Evolutionary conservation across 2,888 invertebrate genomes (phyloP).

Genomic region (Heliconius charithonia): DNA sequence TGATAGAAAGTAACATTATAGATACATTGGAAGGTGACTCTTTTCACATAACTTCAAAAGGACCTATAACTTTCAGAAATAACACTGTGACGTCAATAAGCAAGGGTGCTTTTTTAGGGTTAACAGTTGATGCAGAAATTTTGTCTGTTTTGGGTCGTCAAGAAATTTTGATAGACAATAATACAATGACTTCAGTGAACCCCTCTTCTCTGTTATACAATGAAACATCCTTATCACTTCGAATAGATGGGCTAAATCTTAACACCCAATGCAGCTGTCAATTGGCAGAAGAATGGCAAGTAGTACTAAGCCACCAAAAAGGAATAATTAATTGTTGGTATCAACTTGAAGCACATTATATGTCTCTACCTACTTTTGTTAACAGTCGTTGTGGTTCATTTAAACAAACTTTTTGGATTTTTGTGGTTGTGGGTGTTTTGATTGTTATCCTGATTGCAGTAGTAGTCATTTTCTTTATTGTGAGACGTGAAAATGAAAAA

Average conservation of each 20-base stretch:
- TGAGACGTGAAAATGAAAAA: slow-evolving; percentile 79
- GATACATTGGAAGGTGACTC: slow-evolving; percentile 86
- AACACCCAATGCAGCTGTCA: slow-evolving; percentile 85
- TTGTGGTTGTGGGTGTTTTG: slow-evolving; percentile 74
- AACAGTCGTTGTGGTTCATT: slow-evolving; percentile 74
- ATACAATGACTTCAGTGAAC: slow-evolving; percentile 83
- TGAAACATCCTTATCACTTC: slow-evolving; percentile 79
- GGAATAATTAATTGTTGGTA: slow-evolving; percentile 75
- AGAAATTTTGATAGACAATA: slow-evolving; percentile 85
- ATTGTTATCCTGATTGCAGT: slow-evolving; percentile 77
- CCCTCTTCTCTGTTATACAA: slow-evolving; percentile 85
- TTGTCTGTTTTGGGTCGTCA: slow-evolving; percentile 71
- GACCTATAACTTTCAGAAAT: slow-evolving; percentile 86
- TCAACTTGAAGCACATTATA: slow-evolving; percentile 65
- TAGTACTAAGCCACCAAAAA: slow-evolving; percentile 65
- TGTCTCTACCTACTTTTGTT: slow-evolving; percentile 71
- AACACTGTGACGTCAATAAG: slow-evolving; percentile 84
- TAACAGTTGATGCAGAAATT: slow-evolving; percentile 78
- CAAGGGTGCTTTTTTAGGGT: slow-evolving; percentile 86
- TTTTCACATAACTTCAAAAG: slow-evolving; percentile 85
- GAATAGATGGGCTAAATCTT: slow-evolving; percentile 84
- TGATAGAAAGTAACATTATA: slow-evolving; percentile 84
- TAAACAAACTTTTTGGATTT: slow-evolving; percentile 78
- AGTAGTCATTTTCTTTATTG: slow-evolving; percentile 75
- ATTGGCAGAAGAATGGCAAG: slow-evolving; percentile 69